phyloP scores from a whole-genome alignment of 2,888 invertebrate species.

The Diaphora mendica region DNA sequence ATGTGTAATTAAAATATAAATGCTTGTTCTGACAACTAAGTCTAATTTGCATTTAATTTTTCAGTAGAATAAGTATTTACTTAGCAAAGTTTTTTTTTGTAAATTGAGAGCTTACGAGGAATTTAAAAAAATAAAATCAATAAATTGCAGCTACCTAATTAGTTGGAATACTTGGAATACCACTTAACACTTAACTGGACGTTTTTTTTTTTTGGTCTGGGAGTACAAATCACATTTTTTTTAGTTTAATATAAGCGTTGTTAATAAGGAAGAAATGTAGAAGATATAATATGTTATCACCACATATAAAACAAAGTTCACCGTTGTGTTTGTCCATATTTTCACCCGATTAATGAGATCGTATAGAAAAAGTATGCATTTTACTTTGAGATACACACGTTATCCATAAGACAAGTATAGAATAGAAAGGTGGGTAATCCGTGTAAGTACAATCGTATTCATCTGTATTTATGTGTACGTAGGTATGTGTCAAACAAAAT shows the following conservation, averaged over 20 bases:
- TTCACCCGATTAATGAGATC: not conserved
- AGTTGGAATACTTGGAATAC: too few species aligned
- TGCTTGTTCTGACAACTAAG: not conserved
- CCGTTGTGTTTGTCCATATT: not conserved
- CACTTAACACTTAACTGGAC: too few species aligned
- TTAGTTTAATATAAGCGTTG: too few species aligned
- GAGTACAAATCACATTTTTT: too few species aligned
- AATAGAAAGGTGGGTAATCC: conserved; percentile 9
- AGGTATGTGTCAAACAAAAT: conserved; percentile 27
- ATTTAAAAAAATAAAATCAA: not conserved
- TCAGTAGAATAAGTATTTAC: not conserved
- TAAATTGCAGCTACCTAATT: too few species aligned
- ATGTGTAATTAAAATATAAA: not conserved
- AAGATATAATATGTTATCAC: too few species aligned
- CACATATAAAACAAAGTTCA: too few species aligned
- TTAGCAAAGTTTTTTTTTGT: too few species aligned
- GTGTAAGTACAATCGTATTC: conserved; percentile 15
- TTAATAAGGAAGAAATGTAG: too few species aligned
- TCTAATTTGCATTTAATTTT: not conserved
- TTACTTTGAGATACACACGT: not conserved
- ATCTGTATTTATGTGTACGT: conserved; percentile 11
- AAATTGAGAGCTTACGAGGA: not conserved
- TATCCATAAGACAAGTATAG: not conserved
- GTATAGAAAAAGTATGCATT: not conserved
- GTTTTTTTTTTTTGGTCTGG: too few species aligned